Conservation (phyloP, 53 echinoderm and acorn worm species). For the Holothuria scabra region DNA sequence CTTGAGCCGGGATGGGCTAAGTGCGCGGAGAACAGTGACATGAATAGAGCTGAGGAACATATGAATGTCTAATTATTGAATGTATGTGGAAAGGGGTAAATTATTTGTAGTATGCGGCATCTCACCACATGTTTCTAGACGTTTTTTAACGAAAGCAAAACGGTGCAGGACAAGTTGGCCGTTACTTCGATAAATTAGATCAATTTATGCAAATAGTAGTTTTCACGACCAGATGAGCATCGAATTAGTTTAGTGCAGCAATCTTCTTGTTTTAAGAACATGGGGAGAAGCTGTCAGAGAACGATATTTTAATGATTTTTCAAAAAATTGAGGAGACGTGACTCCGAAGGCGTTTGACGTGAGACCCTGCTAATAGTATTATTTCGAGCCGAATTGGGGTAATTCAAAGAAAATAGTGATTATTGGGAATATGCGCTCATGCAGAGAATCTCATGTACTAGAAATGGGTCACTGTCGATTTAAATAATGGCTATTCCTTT, state of each 20-base stretch:
- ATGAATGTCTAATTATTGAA: no score
- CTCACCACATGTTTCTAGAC: no score
- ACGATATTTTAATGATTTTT: constrained; percentile 33
- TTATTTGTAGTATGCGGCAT: no score
- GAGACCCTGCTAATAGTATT: constrained; percentile 34
- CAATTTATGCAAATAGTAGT: no score
- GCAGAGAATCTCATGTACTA: constrained; percentile 16
- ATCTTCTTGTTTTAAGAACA: constrained; percentile 8
- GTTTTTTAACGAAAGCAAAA: no score
- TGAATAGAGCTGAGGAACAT: no score
- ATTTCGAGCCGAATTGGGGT: constrained; percentile 40
- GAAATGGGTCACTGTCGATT: constrained; percentile 23
- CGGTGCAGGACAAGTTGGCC: no score
- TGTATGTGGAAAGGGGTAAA: no score
- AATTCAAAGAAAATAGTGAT: constrained; percentile 49
- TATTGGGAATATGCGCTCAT: constrained; percentile 42
- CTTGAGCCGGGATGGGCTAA: no score
- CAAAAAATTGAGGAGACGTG: constrained; percentile 28
- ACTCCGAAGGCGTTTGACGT: constrained; percentile 40
- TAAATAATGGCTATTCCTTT: no score
- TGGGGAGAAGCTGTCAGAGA: constrained; percentile 11
- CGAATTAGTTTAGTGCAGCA: constrained; percentile 27
- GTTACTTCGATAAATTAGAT: no score
- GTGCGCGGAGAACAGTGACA: no score
- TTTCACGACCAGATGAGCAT: constrained; percentile 14